These are phyloP conservation scores for Tribolium freemani DNA, from an alignment of 2,888 invertebrate species.

Conservation along the genomic window DNA sequence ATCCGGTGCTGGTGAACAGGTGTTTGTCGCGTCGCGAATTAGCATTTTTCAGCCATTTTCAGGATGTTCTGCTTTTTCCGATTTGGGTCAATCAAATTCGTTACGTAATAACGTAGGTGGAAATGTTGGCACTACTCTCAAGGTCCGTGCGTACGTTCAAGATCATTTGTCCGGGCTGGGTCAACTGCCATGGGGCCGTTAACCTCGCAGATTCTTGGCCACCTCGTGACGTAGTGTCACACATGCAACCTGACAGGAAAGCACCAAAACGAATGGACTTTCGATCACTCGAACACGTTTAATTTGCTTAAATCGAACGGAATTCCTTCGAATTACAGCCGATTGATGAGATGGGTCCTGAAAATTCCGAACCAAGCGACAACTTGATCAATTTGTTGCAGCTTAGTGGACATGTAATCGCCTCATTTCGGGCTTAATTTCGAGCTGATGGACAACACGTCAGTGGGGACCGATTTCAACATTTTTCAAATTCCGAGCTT, in stretches of 20 bases:
- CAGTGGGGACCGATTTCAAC: not conserved
- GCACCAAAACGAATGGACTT: constrained; percentile 8
- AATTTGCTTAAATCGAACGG: not conserved
- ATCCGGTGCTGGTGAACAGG: no score
- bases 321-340: not conserved
- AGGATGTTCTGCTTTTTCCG: constrained; percentile 21
- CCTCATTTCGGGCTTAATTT: not conserved
- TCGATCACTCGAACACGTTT: not conserved
- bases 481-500: not conserved
- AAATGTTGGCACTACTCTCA: constrained; percentile 59
- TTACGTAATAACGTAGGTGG: constrained; percentile 59
- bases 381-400: not conserved
- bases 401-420: constrained; percentile 4
- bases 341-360: constrained; percentile 5
- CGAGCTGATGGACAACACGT: not conserved
- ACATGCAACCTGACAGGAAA: constrained; percentile 5
- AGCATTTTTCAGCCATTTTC: constrained; percentile 25
- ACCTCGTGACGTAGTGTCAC: constrained; percentile 16
- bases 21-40: constrained; percentile 9
- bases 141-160: constrained; percentile 59
- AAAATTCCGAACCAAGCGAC: constrained; percentile 1
- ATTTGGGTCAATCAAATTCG: constrained; percentile 58
- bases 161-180: constrained; percentile 55
- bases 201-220: constrained; percentile 44
- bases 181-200: constrained; percentile 49